Percentiles rank a stretch among this genome's conserved stretches.
Evolutionary conservation across 2,888 invertebrate species (phyloP).

Genomic region (Lathronympha strigana): DNA sequence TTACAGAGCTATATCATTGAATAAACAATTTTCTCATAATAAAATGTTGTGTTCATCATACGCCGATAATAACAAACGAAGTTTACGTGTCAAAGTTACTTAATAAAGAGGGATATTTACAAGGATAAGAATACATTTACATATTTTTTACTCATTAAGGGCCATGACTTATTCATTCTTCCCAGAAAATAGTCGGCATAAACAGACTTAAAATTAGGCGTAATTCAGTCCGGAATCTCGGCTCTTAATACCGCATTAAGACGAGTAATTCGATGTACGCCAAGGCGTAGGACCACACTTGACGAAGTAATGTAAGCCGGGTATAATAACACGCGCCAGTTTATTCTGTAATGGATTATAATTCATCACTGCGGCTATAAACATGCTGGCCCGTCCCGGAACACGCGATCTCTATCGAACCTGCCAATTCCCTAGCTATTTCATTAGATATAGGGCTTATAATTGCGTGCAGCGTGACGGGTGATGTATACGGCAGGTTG

Average conservation of each 20-base stretch:
- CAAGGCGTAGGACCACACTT: constrained; percentile 63
- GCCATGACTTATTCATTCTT: constrained; percentile 36
- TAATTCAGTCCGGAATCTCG: constrained; percentile 30
- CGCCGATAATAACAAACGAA: not conserved
- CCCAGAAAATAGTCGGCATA: constrained; percentile 29
- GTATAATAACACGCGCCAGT: constrained; percentile 57
- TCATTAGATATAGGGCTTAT: constrained; percentile 22
- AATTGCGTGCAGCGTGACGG: constrained; percentile 25
- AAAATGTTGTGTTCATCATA: not conserved
- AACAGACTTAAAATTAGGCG: constrained; percentile 26
- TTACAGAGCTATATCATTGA: not conserved
- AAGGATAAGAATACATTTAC: constrained; percentile 22
- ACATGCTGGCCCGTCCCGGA: constrained; percentile 33
- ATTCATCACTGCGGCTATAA: constrained; percentile 52
- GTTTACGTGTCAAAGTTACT: constrained; percentile 21
- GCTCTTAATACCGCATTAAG: constrained; percentile 35
- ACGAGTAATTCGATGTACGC: constrained; percentile 40
- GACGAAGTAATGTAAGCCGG: constrained; percentile 61
- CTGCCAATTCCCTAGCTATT: constrained; percentile 22
- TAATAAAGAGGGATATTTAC: constrained; percentile 32
- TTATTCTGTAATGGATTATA: constrained; percentile 59
- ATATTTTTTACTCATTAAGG: constrained; percentile 23
- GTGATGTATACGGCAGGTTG: constrained; percentile 34
- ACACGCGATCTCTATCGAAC: constrained; percentile 35
- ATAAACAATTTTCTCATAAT: not conserved